Conservation (phyloP, 1,140 invertebrate genomes). For the Charaxes varanes region DNA sequence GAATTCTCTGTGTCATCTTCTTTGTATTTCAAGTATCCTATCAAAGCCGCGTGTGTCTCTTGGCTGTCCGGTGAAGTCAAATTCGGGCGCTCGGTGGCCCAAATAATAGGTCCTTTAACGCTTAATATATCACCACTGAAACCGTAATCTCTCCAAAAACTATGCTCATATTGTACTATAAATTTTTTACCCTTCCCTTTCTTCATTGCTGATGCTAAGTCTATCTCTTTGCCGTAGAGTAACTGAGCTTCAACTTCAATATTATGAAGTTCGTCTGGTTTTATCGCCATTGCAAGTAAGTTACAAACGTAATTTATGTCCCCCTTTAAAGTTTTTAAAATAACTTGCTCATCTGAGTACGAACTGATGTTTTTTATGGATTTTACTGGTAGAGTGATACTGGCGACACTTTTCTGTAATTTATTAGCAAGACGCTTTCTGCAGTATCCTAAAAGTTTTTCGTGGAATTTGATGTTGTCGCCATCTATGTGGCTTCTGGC, state of each 20-base stretch:
- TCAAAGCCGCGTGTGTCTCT: conserved; percentile 34
- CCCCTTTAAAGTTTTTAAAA: conserved; percentile 50
- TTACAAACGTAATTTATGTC: conserved; percentile 56
- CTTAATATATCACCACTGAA: conserved; percentile 63
- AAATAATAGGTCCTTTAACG: conserved; percentile 52
- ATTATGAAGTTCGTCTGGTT: conserved; percentile 43
- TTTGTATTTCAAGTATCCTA: conserved; percentile 43
- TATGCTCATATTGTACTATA: conserved; percentile 42
- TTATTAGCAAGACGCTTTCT: conserved; percentile 41
- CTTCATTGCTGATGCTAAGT: conserved; percentile 29
- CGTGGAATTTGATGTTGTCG: conserved; percentile 47
- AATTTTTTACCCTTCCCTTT: conserved; percentile 46
- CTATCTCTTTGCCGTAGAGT: conserved; percentile 27
- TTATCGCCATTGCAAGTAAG: conserved; percentile 54
- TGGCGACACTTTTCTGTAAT: conserved; percentile 45
- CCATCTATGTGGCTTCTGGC: conserved; percentile 50
- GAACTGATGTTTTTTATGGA: conserved; percentile 51
- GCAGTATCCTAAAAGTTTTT: conserved; percentile 55
- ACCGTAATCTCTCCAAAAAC: conserved; percentile 45
- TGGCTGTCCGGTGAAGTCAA: conserved; percentile 35
- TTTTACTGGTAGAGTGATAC: conserved; percentile 41
- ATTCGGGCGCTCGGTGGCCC: conserved; percentile 53
- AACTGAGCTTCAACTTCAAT: conserved; percentile 45
- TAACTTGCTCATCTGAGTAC: conserved; percentile 46
- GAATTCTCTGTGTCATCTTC: conserved; percentile 26